A percentile compares a stretch with the other conserved stretches of the same genome.
Evolutionary conservation across 2,797 vertebrate genomes (phyloP).

Genomic region (Betta splendens): DNA sequence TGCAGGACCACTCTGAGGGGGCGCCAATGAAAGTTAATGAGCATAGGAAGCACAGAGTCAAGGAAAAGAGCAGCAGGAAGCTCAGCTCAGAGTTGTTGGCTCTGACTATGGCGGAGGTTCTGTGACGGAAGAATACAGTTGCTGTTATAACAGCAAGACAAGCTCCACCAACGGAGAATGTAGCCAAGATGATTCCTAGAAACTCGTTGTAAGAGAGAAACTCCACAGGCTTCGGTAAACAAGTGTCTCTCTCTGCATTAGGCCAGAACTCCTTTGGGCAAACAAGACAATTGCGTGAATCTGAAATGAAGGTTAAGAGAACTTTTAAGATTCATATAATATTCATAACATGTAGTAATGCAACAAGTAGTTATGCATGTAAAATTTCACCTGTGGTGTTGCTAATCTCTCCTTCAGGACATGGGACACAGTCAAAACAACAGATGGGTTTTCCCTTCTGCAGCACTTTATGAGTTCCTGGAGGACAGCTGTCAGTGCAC

Average conservation of each 20-base stretch:
- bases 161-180: too few relatives aligned
- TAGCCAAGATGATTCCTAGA: neutral
- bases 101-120: slow-evolving; percentile 36
- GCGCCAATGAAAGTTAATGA: slow-evolving; percentile 67
- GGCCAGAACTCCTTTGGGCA: slow-evolving; percentile 67
- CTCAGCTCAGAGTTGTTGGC: slow-evolving; percentile 71
- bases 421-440: slow-evolving; percentile 74
- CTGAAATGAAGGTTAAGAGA: too few relatives aligned
- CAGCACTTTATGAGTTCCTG: slow-evolving; percentile 73
- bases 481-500: slow-evolving; percentile 70
- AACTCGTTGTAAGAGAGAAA: slow-evolving; percentile 66
- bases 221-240: neutral
- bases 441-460: slow-evolving; percentile 74
- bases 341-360: too few relatives aligned
- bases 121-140: too few relatives aligned
- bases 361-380: too few relatives aligned
- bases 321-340: too few relatives aligned
- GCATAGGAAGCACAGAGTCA: slow-evolving; percentile 71
- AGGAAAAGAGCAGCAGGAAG: slow-evolving; percentile 65
- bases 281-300: neutral
- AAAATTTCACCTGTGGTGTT: slow-evolving; percentile 67
- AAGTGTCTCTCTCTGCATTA: slow-evolving; percentile 17
- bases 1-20: slow-evolving; percentile 68
- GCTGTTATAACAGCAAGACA: too few relatives aligned
- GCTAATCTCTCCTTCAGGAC: slow-evolving; percentile 76